Percentiles rank a stretch among this genome's conserved stretches.
phyloP scores from a whole-genome alignment of 2,888 invertebrate genomes.

The Leptogaster cylindrica region DNA sequence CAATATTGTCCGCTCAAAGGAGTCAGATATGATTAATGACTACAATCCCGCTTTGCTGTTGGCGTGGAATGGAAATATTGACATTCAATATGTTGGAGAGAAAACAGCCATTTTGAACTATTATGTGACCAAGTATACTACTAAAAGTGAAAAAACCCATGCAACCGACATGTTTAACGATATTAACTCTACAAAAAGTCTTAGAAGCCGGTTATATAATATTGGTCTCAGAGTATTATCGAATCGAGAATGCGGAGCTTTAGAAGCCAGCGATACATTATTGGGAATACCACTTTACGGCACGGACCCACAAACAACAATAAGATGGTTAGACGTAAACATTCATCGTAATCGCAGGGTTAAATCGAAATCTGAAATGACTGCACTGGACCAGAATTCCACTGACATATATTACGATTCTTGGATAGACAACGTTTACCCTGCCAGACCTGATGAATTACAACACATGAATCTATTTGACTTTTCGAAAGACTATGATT shows the following conservation, averaged over 20 bases:
- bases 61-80: conserved; percentile 48
- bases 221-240: conserved; percentile 9
- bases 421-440: conserved; percentile 9
- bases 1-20: conserved; percentile 8
- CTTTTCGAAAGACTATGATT: conserved; percentile 7
- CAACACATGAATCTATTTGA: conserved; percentile 7
- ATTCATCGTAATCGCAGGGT: conserved; percentile 6
- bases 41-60: conserved; percentile 48
- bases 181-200: conserved; percentile 9
- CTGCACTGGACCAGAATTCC: conserved; percentile 4
- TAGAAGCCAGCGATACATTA: conserved; percentile 7
- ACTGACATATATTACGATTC: conserved; percentile 6
- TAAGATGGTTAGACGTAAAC: conserved; percentile 9
- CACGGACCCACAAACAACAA: conserved; percentile 9
- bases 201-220: conserved; percentile 9
- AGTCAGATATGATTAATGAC: conserved; percentile 45
- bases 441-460: conserved; percentile 7
- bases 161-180: conserved; percentile 15
- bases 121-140: conserved; percentile 45
- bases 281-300: conserved; percentile 7
- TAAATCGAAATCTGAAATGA: conserved; percentile 9
- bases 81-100: conserved; percentile 49
- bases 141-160: conserved; percentile 27
- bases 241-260: conserved; percentile 9
- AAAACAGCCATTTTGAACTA: conserved; percentile 39